Conservation (phyloP, 2,888 invertebrate species). For the Mycalesis mineus region DNA sequence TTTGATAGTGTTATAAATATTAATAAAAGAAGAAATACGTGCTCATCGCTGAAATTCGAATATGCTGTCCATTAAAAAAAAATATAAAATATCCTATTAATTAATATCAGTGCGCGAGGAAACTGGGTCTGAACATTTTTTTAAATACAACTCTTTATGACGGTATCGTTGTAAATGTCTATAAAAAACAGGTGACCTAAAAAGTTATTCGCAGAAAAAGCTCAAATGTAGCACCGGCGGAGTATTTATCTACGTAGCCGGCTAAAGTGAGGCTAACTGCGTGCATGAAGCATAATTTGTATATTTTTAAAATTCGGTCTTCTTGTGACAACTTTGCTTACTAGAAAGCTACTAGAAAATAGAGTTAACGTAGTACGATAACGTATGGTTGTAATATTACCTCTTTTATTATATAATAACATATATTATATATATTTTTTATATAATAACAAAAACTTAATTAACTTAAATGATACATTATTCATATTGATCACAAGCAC, state of each 20-base stretch:
- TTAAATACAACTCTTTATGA: slow-evolving; percentile 8
- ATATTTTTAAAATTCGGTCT: neutral
- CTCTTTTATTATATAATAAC: too few species aligned
- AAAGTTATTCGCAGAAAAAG: slow-evolving; percentile 12
- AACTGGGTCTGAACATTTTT: slow-evolving; percentile 7
- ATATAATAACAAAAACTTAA: too few species aligned
- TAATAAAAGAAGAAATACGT: too few species aligned
- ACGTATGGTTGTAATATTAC: too few species aligned
- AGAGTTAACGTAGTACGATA: too few species aligned
- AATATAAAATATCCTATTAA: neutral
- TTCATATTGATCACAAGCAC: too few species aligned
- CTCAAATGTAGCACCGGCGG: slow-evolving; percentile 6
- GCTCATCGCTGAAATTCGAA: neutral
- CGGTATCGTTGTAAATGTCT: slow-evolving; percentile 13
- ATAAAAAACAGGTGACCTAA: slow-evolving; percentile 16
- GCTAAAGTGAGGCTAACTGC: slow-evolving; percentile 5
- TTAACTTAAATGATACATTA: too few species aligned
- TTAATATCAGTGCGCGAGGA: slow-evolving; percentile 4
- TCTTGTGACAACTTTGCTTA: neutral
- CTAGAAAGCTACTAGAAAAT: too few species aligned
- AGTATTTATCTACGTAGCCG: slow-evolving; percentile 3
- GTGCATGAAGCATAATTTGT: slow-evolving; percentile 2
- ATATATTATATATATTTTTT: too few species aligned
- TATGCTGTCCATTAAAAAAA: neutral
- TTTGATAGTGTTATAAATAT: too few species aligned